A percentile compares a stretch with the other conserved stretches of the same genome.
Conservation (phyloP, 2,888 invertebrate genomes). For the Troides oblongomaculatus region DNA sequence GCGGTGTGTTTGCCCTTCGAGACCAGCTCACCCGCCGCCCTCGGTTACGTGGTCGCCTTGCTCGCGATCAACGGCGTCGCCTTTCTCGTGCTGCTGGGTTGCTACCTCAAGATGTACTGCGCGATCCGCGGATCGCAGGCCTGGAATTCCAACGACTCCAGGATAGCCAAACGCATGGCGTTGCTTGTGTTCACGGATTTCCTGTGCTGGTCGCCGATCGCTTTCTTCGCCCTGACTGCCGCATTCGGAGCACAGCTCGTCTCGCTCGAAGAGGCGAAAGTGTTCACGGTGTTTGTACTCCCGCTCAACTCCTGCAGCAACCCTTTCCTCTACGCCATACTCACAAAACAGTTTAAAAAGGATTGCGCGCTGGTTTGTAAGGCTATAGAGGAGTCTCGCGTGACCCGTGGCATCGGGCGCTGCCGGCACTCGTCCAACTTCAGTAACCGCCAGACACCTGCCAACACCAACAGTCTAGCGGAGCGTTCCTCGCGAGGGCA, state of each 20-base stretch:
- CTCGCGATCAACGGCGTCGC: conserved; percentile 96
- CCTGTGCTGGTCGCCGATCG: conserved; percentile 98
- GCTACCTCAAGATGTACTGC: conserved; percentile 98
- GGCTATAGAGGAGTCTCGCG: conserved; percentile 95
- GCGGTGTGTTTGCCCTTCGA: conserved; percentile 98
- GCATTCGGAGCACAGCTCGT: conserved; percentile 95
- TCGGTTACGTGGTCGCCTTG: conserved; percentile 93
- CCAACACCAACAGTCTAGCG: conserved; percentile 90
- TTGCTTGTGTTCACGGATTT: conserved; percentile 98
- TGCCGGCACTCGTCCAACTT: conserved; percentile 93
- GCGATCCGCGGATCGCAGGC: conserved; percentile 97
- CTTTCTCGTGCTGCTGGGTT: conserved; percentile 96
- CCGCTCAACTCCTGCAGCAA: conserved; percentile 98
- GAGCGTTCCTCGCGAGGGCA: conserved; percentile 89
- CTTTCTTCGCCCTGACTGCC: conserved; percentile 96
- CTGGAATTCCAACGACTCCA: conserved; percentile 98
- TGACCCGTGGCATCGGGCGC: conserved; percentile 91
- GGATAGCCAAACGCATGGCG: conserved; percentile 98
- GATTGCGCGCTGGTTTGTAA: conserved; percentile 98
- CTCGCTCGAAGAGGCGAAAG: conserved; percentile 96
- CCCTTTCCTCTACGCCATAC: conserved; percentile 97
- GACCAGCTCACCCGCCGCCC: conserved; percentile 87
- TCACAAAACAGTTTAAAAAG: conserved; percentile 98
- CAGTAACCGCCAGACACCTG: conserved; percentile 92
- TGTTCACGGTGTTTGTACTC: conserved; percentile 96